phyloP scores from a whole-genome alignment of 2,888 invertebrate species.

The Argyresthia goedartella region DNA sequence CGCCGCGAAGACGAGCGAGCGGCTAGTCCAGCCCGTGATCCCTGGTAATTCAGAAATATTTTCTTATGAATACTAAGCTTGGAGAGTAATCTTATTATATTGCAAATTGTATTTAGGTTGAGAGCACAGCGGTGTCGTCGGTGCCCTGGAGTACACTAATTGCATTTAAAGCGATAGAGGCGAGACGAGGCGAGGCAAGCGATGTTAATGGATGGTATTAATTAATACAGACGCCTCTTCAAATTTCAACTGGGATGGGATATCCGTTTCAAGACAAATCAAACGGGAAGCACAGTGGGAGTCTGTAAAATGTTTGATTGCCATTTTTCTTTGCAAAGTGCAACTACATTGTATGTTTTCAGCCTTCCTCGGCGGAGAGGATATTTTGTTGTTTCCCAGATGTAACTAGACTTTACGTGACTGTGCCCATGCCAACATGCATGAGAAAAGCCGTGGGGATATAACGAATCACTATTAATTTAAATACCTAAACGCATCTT shows the following conservation, averaged over 20 bases:
- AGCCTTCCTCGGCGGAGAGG: too few species aligned
- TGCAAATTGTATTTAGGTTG: slow-evolving; percentile 60
- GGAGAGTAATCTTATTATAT: slow-evolving; percentile 47
- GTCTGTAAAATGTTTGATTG: neutral
- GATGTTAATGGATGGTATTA: slow-evolving; percentile 66
- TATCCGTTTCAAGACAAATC: slow-evolving; percentile 29
- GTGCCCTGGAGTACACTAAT: slow-evolving; percentile 22
- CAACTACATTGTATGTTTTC: too few species aligned
- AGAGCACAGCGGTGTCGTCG: slow-evolving; percentile 34
- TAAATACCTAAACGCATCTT: too few species aligned
- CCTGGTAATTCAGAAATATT: slow-evolving; percentile 23
- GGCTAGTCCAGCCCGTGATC: too few species aligned
- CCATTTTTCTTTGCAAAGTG: neutral
- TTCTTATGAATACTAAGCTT: slow-evolving; percentile 48
- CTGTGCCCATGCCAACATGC: too few species aligned
- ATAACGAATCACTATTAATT: too few species aligned
- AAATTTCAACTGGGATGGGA: slow-evolving; percentile 44
- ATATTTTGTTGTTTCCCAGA: too few species aligned
- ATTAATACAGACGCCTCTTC: slow-evolving; percentile 60
- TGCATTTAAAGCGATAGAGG: slow-evolving; percentile 52
- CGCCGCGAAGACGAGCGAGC: too few species aligned
- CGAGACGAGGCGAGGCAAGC: slow-evolving; percentile 38
- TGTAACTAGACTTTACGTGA: too few species aligned
- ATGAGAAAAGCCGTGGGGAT: too few species aligned
- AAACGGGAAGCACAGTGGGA: neutral